Conservation (phyloP, 2,797 vertebrate species). For the Gymnopithys bicolor region DNA sequence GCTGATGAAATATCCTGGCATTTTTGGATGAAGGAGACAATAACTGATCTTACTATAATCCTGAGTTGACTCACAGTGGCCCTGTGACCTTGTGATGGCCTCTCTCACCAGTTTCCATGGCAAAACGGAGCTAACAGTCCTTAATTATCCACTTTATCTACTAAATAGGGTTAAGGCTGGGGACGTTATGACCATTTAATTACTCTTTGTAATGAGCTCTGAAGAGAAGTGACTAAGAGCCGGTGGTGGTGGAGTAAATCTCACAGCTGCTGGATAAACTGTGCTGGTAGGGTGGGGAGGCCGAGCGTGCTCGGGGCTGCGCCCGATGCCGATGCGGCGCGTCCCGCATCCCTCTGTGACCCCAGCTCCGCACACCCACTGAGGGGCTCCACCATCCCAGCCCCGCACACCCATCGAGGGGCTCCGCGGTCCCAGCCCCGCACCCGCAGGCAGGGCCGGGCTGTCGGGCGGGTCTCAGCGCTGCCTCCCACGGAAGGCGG, state of each 20-base stretch:
- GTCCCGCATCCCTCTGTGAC: not conserved
- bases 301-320: fast-evolving
- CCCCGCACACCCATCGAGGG: no score
- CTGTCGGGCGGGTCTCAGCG: not conserved
- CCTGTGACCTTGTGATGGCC: slow-evolving; percentile 9
- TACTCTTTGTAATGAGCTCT: slow-evolving; percentile 51
- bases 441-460: not conserved
- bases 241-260: not conserved
- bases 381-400: no score
- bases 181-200: slow-evolving; percentile 10
- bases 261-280: not conserved
- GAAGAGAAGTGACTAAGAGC: not conserved
- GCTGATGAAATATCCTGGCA: fast-evolving
- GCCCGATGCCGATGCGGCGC: not conserved
- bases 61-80: not conserved
- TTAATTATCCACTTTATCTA: slow-evolving; percentile 54
- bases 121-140: slow-evolving; percentile 24
- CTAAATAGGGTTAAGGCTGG: slow-evolving; percentile 34
- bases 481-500: not conserved
- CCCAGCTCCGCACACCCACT: no score
- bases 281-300: not conserved
- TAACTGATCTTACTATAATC: not conserved
- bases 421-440: not conserved
- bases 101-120: slow-evolving; percentile 23
- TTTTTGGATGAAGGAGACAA: not conserved